A percentile compares a stretch with the other conserved stretches of the same genome.
These are phyloP conservation scores for Burhinus oedicnemus DNA, from an alignment of 2,113 vertebrate genomes.

Conservation along the genomic window DNA sequence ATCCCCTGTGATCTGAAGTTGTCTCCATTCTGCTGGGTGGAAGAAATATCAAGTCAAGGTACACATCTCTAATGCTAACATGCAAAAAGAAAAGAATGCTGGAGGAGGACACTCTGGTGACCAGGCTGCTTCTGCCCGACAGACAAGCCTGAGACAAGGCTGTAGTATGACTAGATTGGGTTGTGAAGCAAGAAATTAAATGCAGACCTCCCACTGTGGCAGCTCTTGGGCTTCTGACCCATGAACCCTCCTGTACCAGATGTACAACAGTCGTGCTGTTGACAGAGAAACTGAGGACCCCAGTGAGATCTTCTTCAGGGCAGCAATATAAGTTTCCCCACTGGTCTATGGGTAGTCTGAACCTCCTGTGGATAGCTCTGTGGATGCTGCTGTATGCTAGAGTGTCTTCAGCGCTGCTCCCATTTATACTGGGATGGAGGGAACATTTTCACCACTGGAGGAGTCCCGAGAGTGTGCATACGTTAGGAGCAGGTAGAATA, in stretches of 20 bases:
- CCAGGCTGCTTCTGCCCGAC: neutral
- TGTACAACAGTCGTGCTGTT: neutral
- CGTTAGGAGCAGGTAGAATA: neutral
- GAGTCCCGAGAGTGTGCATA: neutral
- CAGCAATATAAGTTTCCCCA: neutral
- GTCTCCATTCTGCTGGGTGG: neutral
- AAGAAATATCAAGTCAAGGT: neutral
- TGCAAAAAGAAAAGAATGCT: neutral
- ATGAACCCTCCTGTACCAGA: too few species aligned
- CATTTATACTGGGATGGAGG: neutral
- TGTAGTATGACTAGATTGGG: neutral
- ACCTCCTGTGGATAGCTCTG: too few species aligned
- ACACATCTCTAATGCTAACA: neutral
- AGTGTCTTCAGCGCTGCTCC: neutral
- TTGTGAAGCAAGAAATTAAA: neutral
- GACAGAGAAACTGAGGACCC: neutral
- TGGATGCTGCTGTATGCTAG: neutral
- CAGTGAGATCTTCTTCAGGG: neutral
- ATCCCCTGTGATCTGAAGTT: neutral
- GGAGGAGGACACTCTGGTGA: neutral
- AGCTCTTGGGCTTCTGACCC: neutral
- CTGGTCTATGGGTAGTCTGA: neutral
- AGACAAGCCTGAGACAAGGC: neutral
- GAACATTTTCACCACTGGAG: neutral
- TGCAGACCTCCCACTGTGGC: neutral